These are phyloP conservation scores for Alosa sapidissima DNA, from an alignment of 2,797 vertebrate species.

Conservation along the genomic window DNA sequence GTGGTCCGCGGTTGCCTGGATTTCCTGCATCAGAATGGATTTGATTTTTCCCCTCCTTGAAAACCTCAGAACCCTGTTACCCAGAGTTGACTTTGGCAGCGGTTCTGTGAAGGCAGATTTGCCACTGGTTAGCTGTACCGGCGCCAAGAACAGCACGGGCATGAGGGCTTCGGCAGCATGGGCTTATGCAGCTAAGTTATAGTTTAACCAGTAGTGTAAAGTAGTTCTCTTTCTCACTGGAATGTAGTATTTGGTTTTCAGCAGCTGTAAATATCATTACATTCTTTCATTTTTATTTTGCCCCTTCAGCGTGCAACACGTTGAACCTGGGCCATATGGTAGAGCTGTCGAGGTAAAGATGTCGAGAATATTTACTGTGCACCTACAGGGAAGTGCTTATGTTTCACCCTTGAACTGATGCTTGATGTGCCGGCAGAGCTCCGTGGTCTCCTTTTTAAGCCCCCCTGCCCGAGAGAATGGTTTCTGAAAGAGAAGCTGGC, in stretches of 20 bases:
- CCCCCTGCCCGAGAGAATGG: neutral
- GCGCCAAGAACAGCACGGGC: slow-evolving; percentile 52
- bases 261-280: slow-evolving; percentile 25
- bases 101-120: slow-evolving; percentile 48
- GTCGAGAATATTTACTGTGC: slow-evolving; percentile 19
- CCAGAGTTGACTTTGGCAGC: slow-evolving; percentile 56
- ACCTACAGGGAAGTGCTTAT: slow-evolving; percentile 11
- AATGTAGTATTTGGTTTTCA: neutral
- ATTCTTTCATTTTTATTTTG: neutral
- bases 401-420: neutral
- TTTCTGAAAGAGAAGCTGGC: neutral
- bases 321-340: neutral
- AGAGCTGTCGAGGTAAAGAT: neutral
- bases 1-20: slow-evolving; percentile 6
- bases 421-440: neutral
- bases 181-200: neutral
- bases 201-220: neutral
- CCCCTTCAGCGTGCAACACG: neutral
- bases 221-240: neutral
- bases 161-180: neutral
- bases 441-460: neutral
- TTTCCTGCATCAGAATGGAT: neutral
- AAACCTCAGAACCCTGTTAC: slow-evolving; percentile 31
- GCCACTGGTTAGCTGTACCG: slow-evolving; percentile 30
- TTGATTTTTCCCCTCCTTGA: slow-evolving; percentile 25